Percentiles rank a stretch among this genome's conserved stretches.
These are phyloP conservation scores for Hoplodrina ambigua DNA, from an alignment of 2,888 invertebrate species.

Conservation along the genomic window DNA sequence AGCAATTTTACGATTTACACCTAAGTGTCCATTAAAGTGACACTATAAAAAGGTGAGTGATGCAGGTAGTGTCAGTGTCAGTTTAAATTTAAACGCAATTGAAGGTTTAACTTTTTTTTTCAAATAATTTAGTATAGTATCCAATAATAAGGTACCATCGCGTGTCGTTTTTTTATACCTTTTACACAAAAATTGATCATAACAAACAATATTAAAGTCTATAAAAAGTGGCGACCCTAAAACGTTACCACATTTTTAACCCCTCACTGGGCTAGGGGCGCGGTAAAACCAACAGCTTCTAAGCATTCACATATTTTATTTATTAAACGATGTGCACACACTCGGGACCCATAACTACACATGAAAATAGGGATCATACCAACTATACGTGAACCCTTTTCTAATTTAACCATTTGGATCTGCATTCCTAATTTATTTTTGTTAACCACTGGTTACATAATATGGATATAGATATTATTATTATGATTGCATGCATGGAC, in stretches of 20 bases:
- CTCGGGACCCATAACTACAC: constrained; percentile 72
- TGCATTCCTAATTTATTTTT: constrained; percentile 21
- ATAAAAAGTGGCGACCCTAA: constrained; percentile 49
- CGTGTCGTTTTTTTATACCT: neutral
- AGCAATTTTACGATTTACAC: constrained; percentile 67
- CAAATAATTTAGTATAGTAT: no score
- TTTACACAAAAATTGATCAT: constrained; percentile 31
- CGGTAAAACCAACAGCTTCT: constrained; percentile 67
- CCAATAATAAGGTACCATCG: no score
- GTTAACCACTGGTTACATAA: neutral
- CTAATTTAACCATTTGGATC: constrained; percentile 33
- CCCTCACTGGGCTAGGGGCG: constrained; percentile 76
- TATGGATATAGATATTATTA: neutral
- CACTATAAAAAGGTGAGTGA: constrained; percentile 54
- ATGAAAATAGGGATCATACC: constrained; percentile 72
- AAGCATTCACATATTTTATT: constrained; percentile 83
- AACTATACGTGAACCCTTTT: constrained; percentile 73
- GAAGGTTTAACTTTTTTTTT: neutral
- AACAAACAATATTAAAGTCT: neutral
- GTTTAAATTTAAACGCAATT: neutral
- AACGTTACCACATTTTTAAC: constrained; percentile 73
- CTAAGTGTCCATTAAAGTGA: constrained; percentile 64
- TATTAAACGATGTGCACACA: constrained; percentile 79
- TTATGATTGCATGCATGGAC: neutral
- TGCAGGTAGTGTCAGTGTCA: constrained; percentile 1